These are phyloP conservation scores for Sitodiplosis mosellana DNA, from an alignment of 1,140 invertebrate genomes.

Conservation along the genomic window DNA sequence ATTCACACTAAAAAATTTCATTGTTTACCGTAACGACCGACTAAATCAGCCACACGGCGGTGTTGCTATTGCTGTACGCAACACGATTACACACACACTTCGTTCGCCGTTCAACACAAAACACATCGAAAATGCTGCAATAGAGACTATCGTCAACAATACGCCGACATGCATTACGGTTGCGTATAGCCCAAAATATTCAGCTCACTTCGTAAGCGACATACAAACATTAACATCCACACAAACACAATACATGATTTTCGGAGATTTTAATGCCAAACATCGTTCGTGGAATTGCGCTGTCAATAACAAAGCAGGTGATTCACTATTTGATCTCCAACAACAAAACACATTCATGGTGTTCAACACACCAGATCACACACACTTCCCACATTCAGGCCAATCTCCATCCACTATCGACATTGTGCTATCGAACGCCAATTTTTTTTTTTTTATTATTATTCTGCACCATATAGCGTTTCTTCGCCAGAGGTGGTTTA, in stretches of 20 bases:
- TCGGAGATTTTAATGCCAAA: not conserved
- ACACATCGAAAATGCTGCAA: not conserved
- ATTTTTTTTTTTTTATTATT: too few relatives aligned
- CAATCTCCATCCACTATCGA: not conserved
- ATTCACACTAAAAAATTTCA: not conserved
- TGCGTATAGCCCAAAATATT: not conserved
- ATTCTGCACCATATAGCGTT: too few relatives aligned
- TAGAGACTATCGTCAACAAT: not conserved
- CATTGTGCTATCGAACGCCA: not conserved
- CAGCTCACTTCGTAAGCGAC: not conserved
- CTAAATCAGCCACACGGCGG: not conserved
- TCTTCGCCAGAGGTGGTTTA: too few relatives aligned
- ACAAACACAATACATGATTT: not conserved
- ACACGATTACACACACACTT: not conserved
- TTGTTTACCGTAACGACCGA: not conserved
- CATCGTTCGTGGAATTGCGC: not conserved
- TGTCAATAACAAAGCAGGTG: not conserved
- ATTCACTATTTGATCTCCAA: not conserved
- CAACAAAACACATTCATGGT: not conserved
- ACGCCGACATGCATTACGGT: not conserved
- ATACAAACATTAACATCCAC: not conserved
- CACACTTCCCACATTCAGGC: not conserved
- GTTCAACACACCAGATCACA: not conserved
- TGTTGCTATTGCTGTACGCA: not conserved
- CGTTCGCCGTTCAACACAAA: not conserved